Base-by-base conservation (phyloP, 2,797 vertebrate genomes). In the Botia almorhae region DNA sequence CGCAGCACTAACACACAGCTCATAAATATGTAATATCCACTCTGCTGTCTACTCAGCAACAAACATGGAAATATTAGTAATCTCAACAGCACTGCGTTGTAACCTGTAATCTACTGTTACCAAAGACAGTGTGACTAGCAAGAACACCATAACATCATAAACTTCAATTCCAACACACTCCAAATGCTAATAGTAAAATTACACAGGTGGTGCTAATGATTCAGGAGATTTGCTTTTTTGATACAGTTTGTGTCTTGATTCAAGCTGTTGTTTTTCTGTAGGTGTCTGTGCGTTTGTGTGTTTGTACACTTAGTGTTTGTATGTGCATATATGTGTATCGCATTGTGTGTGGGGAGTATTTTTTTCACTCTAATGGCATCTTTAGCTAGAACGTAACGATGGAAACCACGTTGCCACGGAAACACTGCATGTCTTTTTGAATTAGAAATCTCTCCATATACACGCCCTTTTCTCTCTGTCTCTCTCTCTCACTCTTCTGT, bases 391-490 rank as follows among this genome's bases (percentile, higher is more conserved):
- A 84, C 78, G 92, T 95, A 93, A 92, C 93, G 87, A 93, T 93
- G 93, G 93, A 86, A 92, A 94, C 95, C 91, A 91, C 87, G 96
- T 98, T 98, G 93, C 95, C 94, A 97, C 93, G 95, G 95, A 93
- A 96, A 98, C 95, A 91, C 95, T 92, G 92, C 92, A 93, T 91
- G 93, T 95, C 95, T 96, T 91, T 96, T 95, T 95, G 96, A 97
- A 97, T 98, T 95, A 96, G 95, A 95, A 95, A 95, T 94, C 94
- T 94, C 95, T 95, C 92, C 85, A 89, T 90, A 91, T 78, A 84
- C 89, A 81, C 86, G 86, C 90, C 84, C 39, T 79, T 29, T 63
- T 61, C 26, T 53, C 70, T 79, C 69, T 58, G 46, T n/a, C 33
- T 33, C 33, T 33, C 33, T 33, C 33, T 33, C 33, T 33, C 33